Evolutionary conservation across 2,113 vertebrate species (phyloP).

Genomic region (Eptatretus burgeri): DNA sequence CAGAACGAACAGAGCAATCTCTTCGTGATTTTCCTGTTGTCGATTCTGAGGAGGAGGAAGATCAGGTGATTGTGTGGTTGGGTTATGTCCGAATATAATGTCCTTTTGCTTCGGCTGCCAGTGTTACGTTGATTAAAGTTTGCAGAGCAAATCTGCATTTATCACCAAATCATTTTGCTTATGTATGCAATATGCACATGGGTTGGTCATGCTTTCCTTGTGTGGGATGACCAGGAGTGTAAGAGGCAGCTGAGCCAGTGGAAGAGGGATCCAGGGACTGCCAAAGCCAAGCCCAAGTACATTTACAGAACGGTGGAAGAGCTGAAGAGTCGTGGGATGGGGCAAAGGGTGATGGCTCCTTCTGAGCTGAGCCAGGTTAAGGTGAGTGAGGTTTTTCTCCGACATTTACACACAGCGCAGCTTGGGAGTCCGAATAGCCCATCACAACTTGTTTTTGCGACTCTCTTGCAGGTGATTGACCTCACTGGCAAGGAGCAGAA

Average conservation of each 20-base stretch:
- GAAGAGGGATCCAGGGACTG: conserved; percentile 45
- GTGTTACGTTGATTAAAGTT: neutral
- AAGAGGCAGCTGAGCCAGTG: conserved; percentile 82
- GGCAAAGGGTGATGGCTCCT: conserved; percentile 40
- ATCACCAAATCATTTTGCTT: neutral
- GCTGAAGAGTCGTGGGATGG: conserved; percentile 42
- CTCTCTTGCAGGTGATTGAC: conserved; percentile 54
- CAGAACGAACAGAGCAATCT: conserved; percentile 53
- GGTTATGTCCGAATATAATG: too few relatives aligned
- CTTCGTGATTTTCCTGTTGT: conserved; percentile 64
- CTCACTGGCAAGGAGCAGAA: conserved; percentile 86
- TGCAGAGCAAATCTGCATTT: neutral
- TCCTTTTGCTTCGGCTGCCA: neutral
- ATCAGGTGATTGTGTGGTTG: conserved; percentile 28
- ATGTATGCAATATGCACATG: neutral
- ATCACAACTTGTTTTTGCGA: neutral
- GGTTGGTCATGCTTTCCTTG: neutral
- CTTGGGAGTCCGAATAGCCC: neutral
- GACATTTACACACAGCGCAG: neutral
- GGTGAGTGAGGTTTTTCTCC: conserved; percentile 10
- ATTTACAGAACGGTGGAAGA: conserved; percentile 74
- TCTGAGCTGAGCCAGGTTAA: conserved; percentile 78
- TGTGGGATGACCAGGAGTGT: conserved; percentile 30
- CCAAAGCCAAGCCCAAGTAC: conserved; percentile 75
- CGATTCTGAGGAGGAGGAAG: conserved; percentile 76